These are phyloP conservation scores for Phyto melanocephala DNA, from an alignment of 2,888 invertebrate species.

Conservation along the genomic window DNA sequence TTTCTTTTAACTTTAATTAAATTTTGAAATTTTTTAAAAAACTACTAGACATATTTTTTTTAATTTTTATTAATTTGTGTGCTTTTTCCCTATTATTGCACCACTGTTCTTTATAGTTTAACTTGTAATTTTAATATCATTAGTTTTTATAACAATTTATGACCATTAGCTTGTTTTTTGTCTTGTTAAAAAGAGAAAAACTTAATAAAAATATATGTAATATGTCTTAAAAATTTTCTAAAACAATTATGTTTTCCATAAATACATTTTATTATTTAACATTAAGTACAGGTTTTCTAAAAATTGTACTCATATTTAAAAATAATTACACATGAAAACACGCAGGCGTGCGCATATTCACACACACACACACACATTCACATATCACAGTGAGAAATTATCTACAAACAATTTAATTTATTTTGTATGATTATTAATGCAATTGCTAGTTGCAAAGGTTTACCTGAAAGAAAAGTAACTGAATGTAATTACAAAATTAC, in stretches of 20 bases:
- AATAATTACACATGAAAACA: not conserved
- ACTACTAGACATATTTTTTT: too few species aligned
- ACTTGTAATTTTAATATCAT: not conserved
- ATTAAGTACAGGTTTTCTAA: constrained; percentile 32
- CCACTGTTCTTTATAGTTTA: not conserved
- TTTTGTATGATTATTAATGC: constrained; percentile 51
- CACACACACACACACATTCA: not conserved
- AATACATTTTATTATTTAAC: constrained; percentile 39
- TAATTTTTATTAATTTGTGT: not conserved
- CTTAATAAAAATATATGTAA: not conserved
- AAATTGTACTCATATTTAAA: constrained; percentile 22
- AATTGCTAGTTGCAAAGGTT: constrained; percentile 39
- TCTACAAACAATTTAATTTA: constrained; percentile 46
- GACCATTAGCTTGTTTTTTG: not conserved
- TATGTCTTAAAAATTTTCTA: constrained; percentile 2
- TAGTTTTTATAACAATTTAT: constrained; percentile 5
- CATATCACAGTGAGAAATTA: too few species aligned
- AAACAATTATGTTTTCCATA: constrained; percentile 40
- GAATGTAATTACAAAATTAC: not conserved
- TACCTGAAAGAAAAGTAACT: not conserved
- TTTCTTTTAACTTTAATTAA: too few species aligned
- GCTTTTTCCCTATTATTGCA: not conserved
- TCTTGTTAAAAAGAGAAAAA: constrained; percentile 6
- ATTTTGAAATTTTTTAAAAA: too few species aligned
- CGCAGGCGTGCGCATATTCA: constrained; percentile 9